Conservation (phyloP, 2,797 vertebrate species). For the Yasuhikotakia modesta region DNA sequence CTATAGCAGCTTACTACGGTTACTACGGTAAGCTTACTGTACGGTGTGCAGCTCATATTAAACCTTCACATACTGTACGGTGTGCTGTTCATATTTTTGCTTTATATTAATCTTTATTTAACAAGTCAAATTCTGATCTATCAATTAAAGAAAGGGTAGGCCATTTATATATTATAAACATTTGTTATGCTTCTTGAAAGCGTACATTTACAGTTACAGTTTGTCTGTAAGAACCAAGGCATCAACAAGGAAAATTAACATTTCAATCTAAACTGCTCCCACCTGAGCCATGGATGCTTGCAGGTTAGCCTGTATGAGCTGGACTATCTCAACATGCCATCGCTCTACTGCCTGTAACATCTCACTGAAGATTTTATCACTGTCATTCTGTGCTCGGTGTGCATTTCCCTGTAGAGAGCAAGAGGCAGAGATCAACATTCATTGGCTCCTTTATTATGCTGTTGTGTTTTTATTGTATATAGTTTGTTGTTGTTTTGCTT, state of each 20-base stretch:
- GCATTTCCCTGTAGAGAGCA: slow-evolving; percentile 67
- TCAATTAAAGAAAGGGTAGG: no score
- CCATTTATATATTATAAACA: no score
- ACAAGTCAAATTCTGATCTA: no score
- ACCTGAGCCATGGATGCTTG: slow-evolving; percentile 74
- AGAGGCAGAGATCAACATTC: not conserved
- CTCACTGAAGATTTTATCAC: slow-evolving; percentile 79
- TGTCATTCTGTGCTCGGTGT: slow-evolving; percentile 74
- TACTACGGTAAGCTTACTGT: not conserved
- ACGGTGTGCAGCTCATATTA: not conserved
- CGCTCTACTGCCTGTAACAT: slow-evolving; percentile 80
- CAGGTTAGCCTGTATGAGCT: slow-evolving; percentile 79
- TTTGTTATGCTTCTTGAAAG: no score
- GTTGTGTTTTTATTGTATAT: not conserved
- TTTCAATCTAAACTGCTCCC: not conserved
- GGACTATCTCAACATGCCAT: slow-evolving; percentile 78
- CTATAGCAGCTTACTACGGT: not conserved
- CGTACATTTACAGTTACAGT: no score
- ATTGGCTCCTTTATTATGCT: not conserved
- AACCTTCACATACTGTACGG: not conserved
- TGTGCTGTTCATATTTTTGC: no score
- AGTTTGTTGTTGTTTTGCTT: no score
- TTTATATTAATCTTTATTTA: no score
- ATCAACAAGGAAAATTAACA: not conserved
- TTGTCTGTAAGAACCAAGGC: not conserved